phyloP scores from a whole-genome alignment of 2,113 vertebrate species.

The Jaculus jaculus region DNA sequence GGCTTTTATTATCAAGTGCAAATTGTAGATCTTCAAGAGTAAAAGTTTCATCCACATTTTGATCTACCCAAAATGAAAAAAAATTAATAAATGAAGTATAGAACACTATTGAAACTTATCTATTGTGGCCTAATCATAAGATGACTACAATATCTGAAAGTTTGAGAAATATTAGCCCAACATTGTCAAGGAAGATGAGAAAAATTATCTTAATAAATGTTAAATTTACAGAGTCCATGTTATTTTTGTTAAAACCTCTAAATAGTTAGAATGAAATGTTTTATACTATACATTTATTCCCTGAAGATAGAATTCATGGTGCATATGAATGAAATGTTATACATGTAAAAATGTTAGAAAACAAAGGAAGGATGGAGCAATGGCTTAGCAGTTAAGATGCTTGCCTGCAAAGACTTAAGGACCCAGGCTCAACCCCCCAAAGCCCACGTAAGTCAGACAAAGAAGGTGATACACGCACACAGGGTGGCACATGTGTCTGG shows the following conservation, averaged over 20 bases:
- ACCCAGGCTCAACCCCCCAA: too few relatives aligned
- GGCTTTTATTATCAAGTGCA: background rate
- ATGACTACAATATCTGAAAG: background rate
- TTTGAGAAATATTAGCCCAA: background rate
- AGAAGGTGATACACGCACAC: too few relatives aligned
- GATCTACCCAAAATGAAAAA: background rate
- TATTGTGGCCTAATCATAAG: background rate
- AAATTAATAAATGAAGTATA: constrained; percentile 17
- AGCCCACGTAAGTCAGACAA: too few relatives aligned
- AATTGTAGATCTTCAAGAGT: background rate
- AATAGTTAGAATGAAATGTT: background rate
- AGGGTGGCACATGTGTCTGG: too few relatives aligned
- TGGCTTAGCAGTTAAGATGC: too few relatives aligned
- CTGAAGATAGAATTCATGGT: background rate
- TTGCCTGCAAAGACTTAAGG: too few relatives aligned
- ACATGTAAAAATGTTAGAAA: too few relatives aligned
- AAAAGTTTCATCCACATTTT: background rate
- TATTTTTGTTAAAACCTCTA: background rate
- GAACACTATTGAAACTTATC: background rate
- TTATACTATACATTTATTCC: background rate
- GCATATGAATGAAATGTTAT: too few relatives aligned
- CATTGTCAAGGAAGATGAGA: background rate
- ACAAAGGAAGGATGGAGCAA: too few relatives aligned
- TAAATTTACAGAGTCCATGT: background rate
- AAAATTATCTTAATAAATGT: background rate